These are phyloP conservation scores for Himalopsyche japonica DNA, from an alignment of 2,888 invertebrate species.

Conservation along the genomic window DNA sequence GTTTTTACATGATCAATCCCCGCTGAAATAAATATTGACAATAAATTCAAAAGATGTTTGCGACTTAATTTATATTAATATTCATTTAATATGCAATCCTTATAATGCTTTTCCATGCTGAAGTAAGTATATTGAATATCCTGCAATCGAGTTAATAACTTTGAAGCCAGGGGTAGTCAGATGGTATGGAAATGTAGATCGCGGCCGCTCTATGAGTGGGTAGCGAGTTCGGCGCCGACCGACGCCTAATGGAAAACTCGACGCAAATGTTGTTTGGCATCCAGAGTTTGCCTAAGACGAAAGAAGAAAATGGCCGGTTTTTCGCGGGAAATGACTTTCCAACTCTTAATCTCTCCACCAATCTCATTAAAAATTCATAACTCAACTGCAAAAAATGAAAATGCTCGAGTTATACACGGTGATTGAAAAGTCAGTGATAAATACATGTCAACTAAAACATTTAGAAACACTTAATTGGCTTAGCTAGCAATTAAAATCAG, in stretches of 20 bases:
- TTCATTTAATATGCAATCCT: not conserved
- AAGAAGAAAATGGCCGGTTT: constrained; percentile 39
- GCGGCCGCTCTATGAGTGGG: not conserved
- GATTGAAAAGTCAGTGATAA: not conserved
- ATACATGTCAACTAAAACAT: not conserved
- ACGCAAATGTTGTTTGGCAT: constrained; percentile 32
- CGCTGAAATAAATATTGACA: too few relatives aligned
- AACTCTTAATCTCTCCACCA: constrained; percentile 63
- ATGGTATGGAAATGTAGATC: not conserved
- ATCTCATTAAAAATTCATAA: constrained; percentile 69
- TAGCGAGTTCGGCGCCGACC: not conserved
- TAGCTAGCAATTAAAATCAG: too few relatives aligned
- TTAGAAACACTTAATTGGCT: too few relatives aligned
- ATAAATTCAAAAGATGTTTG: too few relatives aligned
- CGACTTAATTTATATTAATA: too few relatives aligned
- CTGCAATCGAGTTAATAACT: constrained; percentile 30
- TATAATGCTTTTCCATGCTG: not conserved
- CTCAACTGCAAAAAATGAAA: constrained; percentile 61
- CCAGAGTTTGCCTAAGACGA: constrained; percentile 36
- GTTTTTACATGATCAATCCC: too few relatives aligned
- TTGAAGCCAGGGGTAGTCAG: not conserved
- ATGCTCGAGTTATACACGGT: constrained; percentile 40
- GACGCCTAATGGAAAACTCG: constrained; percentile 33
- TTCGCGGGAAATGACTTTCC: constrained; percentile 60
- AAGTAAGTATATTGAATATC: constrained; percentile 21